Percentiles rank a stretch among this genome's conserved stretches.
Evolutionary conservation across 2,888 invertebrate species (phyloP).

Genomic region (Nysson spinosus): DNA sequence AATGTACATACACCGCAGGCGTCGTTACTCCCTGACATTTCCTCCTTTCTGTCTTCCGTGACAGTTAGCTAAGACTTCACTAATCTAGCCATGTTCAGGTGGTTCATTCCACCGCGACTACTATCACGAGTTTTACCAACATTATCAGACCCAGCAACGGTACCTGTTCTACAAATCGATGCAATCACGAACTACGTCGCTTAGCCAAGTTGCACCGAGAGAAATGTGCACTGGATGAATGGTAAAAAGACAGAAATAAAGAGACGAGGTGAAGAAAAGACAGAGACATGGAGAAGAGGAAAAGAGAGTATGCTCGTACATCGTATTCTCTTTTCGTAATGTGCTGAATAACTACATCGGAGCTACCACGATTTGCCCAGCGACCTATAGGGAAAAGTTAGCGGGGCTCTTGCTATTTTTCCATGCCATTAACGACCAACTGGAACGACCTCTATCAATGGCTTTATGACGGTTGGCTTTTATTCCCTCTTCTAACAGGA

Average conservation of each 20-base stretch:
- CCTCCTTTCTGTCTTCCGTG: conserved; percentile 14
- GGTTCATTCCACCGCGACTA: not conserved
- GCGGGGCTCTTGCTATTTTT: conserved; percentile 70
- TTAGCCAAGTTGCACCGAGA: conserved; percentile 18
- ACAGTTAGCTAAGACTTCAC: conserved; percentile 12
- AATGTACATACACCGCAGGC: conserved; percentile 50
- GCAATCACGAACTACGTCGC: conserved; percentile 23
- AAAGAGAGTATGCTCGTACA: not conserved
- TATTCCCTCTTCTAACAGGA: conserved; percentile 56
- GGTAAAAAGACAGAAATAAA: not conserved
- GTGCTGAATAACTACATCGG: conserved; percentile 35
- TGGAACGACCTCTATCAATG: conserved; percentile 72
- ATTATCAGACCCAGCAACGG: conserved; percentile 38
- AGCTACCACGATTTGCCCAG: conserved; percentile 34
- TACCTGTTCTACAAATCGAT: conserved; percentile 32
- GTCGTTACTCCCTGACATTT: conserved; percentile 30
- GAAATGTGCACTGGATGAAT: conserved; percentile 5
- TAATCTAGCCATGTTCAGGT: conserved; percentile 17
- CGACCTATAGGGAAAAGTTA: conserved; percentile 63
- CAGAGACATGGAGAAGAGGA: too few species aligned
- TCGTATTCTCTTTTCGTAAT: conserved; percentile 31
- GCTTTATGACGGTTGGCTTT: conserved; percentile 69
- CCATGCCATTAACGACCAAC: conserved; percentile 72
- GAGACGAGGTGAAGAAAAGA: not conserved
- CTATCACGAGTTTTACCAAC: conserved; percentile 8